Evolutionary conservation across 2,888 invertebrate genomes (phyloP), one percentile per base, ranked within the genome.

Genomic region (Archaeoteleia sp.): DNA sequence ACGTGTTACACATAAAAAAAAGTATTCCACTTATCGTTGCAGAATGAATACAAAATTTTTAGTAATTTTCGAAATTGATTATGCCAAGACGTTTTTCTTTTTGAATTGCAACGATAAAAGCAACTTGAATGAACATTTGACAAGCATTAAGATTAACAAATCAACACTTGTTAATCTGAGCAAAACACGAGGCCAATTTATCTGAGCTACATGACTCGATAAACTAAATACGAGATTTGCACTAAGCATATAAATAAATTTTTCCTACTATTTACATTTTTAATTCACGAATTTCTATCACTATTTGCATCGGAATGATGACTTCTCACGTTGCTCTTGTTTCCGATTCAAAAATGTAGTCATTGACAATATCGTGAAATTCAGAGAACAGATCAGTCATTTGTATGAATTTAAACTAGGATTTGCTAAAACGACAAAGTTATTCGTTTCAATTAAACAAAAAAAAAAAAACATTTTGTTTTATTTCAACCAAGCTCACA

Each of bases 241-340:
- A 17, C n/a, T n/a, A 23, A 34, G 34, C 25, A 25, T 35, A 48
- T 29, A 37, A 49, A 37, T 49, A 39, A 37, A 49, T 49, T 49
- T 37, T 1, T 39, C 17, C 37, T 49, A 49, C 25, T 49, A 49
- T 49, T 49, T 49, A 49, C 49, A 49, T 15, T 3, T 9, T 48
- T 10, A 3, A 30, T 10, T 30, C 8, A 30, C 10, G 10, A 10
- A 27, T 27, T 27, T 30, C 9, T 30, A 10, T 10, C 10, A 10
- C 30, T 1, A 20, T 20, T 30, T 30, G 10, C 10, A 30, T 10
- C 30, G 10, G 9, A 30, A 30, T 10, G 10, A 30, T 10, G 9
- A 2, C n/a, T 30, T 10, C 6, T n/a, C 10, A 8, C 9, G 10
- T 10, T 4, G 9, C 10, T 9, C 10, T 30, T 10, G 4, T 9